Percentiles rank a stretch among this genome's conserved stretches.
phyloP scores from a whole-genome alignment of 2,888 invertebrate species.

The Serripes groenlandicus region DNA sequence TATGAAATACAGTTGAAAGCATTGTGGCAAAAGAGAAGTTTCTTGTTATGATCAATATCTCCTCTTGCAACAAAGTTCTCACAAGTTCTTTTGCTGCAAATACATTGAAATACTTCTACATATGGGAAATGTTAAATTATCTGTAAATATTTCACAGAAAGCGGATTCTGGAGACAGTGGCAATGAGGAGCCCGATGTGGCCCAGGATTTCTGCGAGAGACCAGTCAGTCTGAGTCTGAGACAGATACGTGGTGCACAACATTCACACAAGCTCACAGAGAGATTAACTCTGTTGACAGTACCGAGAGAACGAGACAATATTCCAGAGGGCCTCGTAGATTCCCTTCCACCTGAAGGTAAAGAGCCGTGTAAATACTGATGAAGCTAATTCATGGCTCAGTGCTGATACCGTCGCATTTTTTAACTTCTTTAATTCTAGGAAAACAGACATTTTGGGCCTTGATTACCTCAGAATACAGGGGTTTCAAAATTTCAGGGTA shows the following conservation, averaged over 20 bases:
- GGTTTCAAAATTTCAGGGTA: too few species aligned
- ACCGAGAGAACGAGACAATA: slow-evolving; percentile 88
- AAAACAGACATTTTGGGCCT: too few species aligned
- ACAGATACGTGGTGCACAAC: slow-evolving; percentile 38
- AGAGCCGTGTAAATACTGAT: too few species aligned
- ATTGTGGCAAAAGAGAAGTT: not conserved
- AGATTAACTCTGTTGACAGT: slow-evolving; percentile 89
- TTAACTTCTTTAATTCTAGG: too few species aligned
- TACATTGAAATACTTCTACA: too few species aligned
- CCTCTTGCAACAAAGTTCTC: not conserved
- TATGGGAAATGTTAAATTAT: too few species aligned
- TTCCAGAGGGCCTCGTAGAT: slow-evolving; percentile 90
- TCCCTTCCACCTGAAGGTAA: slow-evolving; percentile 91
- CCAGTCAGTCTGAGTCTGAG: slow-evolving; percentile 55
- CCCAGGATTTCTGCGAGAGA: slow-evolving; percentile 88
- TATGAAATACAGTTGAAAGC: not conserved
- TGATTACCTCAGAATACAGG: too few species aligned
- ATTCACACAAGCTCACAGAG: slow-evolving; percentile 88
- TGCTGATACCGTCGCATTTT: too few species aligned
- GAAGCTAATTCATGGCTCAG: too few species aligned
- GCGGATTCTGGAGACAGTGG: slow-evolving; percentile 97
- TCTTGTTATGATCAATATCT: not conserved
- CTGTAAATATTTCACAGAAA: slow-evolving; percentile 88
- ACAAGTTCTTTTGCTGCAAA: too few species aligned
- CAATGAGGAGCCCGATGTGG: slow-evolving; percentile 93